Percentiles rank a stretch among this genome's conserved stretches.
These are phyloP conservation scores for Acholoe squamosa DNA, from an alignment of 2,888 invertebrate genomes.

Conservation along the genomic window DNA sequence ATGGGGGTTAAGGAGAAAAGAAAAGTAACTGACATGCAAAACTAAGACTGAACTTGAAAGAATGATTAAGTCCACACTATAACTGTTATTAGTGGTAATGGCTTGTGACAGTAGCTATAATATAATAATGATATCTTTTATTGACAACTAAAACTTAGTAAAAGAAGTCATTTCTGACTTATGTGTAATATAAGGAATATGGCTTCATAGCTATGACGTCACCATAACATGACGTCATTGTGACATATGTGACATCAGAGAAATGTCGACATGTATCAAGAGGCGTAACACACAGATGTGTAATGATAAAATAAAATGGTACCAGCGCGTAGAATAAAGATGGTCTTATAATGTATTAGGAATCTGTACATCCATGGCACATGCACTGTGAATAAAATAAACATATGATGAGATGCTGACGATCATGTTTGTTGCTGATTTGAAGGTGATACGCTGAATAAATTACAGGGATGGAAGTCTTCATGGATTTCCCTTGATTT, in stretches of 20 bases:
- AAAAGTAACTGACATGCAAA: not conserved
- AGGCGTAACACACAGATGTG: not conserved
- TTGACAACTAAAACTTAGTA: too few species aligned
- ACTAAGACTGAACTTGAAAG: constrained; percentile 10
- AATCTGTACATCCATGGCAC: not conserved
- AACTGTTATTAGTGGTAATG: too few species aligned
- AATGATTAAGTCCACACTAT: not conserved
- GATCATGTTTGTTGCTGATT: too few species aligned
- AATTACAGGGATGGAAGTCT: too few species aligned
- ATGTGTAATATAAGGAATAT: not conserved
- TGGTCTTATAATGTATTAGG: not conserved
- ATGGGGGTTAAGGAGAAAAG: not conserved
- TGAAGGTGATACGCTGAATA: too few species aligned
- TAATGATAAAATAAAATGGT: too few species aligned
- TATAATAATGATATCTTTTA: too few species aligned
- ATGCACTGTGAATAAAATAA: constrained; percentile 21
- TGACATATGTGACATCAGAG: not conserved
- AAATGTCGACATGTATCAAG: not conserved
- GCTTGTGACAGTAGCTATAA: too few species aligned
- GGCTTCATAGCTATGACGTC: not conserved
- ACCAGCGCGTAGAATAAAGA: not conserved
- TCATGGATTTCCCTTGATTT: too few species aligned
- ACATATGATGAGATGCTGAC: not conserved
- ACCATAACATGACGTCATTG: not conserved
- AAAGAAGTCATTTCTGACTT: not conserved